Evolutionary conservation across 2,888 invertebrate genomes (phyloP), one percentile per base, ranked within the genome.

Genomic region (Andricus curvator): DNA sequence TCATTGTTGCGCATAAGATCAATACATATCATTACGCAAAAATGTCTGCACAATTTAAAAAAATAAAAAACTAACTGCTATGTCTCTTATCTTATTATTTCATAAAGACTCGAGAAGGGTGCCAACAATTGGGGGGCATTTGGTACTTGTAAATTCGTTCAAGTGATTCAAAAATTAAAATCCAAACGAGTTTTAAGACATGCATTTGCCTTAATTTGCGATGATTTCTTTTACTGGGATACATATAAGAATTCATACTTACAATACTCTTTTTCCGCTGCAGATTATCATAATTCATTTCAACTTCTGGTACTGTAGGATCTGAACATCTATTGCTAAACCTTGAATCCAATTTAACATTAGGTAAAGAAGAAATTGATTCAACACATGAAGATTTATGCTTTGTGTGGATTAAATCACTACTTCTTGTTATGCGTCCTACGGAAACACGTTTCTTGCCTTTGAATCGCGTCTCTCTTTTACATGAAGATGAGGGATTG

Each of bases 371-470:
- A 13, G 62, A 25, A 62, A 25, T 5, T 13, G n/a, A 11, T 48
- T 51, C 76, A 11, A 17, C 11, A 5, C 37, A 67, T 15, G 13
- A 20, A 67, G 9, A 13, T 67, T 67, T 80, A 15, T 81, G 67
- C 37, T 77, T 83, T n/a, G 80, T 81, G 33, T 88, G 87, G 25
- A 68, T 11, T 0, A 78, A 25, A 2, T 89, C 89, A 22, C 80
- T 86, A 78, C 85, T 87, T 70, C 89, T 87, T 3, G 85, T 84
- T 0, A 85, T 80, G 62, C 91, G 92, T 81, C 93, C 93, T 0
- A 93, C 92, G 13, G 93, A 91, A 3, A 93, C 93, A 78, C 94
- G 88, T 86, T 94, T 93, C 83, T 93, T 93, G 0, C 93, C 93
- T 84, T 92, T 93, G 86, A 90, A 94, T 84, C 93, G 89, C 3